These are phyloP conservation scores for Brachionus koreanus DNA, from an alignment of 1,140 invertebrate species.

Conservation along the genomic window DNA sequence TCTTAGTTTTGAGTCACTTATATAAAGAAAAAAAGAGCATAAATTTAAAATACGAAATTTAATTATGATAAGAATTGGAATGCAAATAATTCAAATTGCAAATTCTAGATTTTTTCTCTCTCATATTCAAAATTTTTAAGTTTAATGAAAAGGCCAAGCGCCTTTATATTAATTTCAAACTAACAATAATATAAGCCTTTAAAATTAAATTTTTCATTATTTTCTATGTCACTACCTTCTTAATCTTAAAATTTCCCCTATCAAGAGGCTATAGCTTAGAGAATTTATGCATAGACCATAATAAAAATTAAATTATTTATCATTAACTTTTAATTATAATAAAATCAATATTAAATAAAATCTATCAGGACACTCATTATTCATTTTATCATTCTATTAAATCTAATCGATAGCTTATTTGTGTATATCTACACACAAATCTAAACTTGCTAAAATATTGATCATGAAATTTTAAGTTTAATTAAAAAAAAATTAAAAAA, in stretches of 20 bases:
- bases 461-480: too few species aligned
- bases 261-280: background rate
- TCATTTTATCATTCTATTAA: background rate
- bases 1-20: slow-evolving; percentile 18
- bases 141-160: background rate
- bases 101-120: background rate
- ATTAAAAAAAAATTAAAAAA: too few species aligned
- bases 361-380: background rate
- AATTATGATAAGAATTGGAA: slow-evolving; percentile 17
- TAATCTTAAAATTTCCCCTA: background rate
- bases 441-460: background rate
- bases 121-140: background rate
- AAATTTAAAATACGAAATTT: slow-evolving; percentile 26
- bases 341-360: background rate
- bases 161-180: background rate
- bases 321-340: background rate
- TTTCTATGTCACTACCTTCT: background rate
- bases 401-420: background rate
- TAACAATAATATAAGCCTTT: too few species aligned
- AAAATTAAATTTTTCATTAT: too few species aligned
- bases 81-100: background rate
- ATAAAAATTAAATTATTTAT: background rate
- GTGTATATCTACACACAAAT: background rate
- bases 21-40: background rate
- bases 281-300: background rate